Percentiles rank a stretch among this genome's conserved stretches.
Conservation (phyloP, 1,140 invertebrate species). For the Heliconius hewitsoni region DNA sequence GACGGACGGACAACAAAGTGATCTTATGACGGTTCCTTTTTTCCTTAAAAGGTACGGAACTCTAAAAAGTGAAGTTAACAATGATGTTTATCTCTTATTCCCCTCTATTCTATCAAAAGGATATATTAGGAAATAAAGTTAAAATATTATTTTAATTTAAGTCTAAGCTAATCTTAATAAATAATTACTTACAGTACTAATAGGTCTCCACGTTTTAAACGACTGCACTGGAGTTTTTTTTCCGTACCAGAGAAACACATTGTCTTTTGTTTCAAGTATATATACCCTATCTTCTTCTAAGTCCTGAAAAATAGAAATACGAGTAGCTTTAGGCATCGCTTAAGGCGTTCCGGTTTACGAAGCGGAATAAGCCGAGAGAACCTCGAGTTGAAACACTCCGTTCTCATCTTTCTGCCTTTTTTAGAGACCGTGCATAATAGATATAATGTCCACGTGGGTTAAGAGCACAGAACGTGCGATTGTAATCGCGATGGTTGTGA, state of each 20-base stretch:
- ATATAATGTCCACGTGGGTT: too few relatives aligned
- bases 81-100: too few relatives aligned
- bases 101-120: too few relatives aligned
- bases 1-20: too few relatives aligned
- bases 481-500: too few relatives aligned
- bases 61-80: too few relatives aligned
- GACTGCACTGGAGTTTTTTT: background rate
- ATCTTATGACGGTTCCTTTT: too few relatives aligned
- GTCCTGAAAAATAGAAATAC: constrained; percentile 9
- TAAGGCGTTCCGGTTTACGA: background rate
- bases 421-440: background rate
- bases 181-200: background rate
- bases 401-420: background rate
- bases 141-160: background rate
- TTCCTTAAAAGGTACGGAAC: too few relatives aligned
- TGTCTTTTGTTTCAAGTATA: constrained; percentile 7
- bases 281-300: constrained; percentile 22
- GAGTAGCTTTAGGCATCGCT: background rate
- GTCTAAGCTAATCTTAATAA: background rate
- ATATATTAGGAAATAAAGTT: too few relatives aligned
- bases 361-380: background rate
- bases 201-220: background rate
- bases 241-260: constrained; percentile 13
- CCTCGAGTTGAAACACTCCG: background rate
- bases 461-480: too few relatives aligned